A percentile compares a stretch with the other conserved stretches of the same genome.
Conservation (phyloP, 2,797 vertebrate species). For the Catamblyrhynchus diadema region DNA sequence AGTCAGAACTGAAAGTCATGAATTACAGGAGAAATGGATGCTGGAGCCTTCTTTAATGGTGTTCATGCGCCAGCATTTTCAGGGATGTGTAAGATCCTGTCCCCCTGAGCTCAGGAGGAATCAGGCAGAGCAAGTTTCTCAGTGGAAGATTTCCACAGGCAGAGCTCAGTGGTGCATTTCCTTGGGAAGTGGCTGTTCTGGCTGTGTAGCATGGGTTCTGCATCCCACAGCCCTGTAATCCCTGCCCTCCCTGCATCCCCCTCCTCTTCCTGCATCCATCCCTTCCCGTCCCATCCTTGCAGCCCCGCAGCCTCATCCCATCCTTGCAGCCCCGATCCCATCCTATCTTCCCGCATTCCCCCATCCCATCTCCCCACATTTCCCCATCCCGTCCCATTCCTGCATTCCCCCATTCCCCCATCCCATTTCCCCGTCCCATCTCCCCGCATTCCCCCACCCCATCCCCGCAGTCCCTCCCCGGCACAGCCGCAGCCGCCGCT, state of each 20-base stretch:
- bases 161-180: neutral
- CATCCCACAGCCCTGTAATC: neutral
- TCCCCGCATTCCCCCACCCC: neutral
- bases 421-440: too few species aligned
- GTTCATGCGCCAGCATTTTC: neutral
- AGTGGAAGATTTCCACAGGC: neutral
- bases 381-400: too few species aligned
- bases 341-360: neutral
- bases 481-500: neutral
- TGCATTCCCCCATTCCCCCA: too few species aligned
- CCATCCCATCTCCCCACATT: too few species aligned
- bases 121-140: neutral
- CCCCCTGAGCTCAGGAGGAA: rapidly evolving
- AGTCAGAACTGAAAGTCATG: neutral
- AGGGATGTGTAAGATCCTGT: neutral
- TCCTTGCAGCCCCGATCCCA: neutral
- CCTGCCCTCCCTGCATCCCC: neutral
- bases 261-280: neutral
- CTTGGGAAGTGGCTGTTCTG: neutral
- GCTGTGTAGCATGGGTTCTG: neutral
- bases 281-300: neutral
- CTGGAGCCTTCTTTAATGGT: neutral
- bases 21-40: neutral
- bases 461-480: neutral
- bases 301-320: neutral